phyloP scores from a whole-genome alignment of 2,113 vertebrate species.

The Tenebrosternarchus preto region DNA sequence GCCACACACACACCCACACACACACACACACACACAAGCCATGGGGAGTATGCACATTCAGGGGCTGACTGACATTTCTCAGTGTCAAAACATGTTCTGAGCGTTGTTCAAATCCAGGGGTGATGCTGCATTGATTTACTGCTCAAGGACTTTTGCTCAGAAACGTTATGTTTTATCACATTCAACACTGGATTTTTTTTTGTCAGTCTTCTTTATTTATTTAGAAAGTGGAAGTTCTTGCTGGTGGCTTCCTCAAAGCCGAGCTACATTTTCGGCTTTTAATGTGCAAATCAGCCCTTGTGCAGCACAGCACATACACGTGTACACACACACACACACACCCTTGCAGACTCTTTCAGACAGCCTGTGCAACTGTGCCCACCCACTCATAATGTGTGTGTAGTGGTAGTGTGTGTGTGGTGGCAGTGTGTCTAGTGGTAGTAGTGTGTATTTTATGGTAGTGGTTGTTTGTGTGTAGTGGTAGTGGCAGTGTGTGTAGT shows the following conservation, averaged over 20 bases:
- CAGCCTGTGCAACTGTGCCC: neutral
- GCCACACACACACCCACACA: neutral
- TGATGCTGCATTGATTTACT: slow-evolving; percentile 48
- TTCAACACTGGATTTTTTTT: slow-evolving; percentile 18
- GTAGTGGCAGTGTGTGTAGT: too few species aligned
- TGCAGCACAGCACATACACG: slow-evolving; percentile 10
- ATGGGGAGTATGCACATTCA: slow-evolving; percentile 19
- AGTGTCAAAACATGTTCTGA: slow-evolving; percentile 44
- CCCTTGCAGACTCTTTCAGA: slow-evolving; percentile 3
- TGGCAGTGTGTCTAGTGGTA: neutral
- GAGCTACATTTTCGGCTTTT: slow-evolving; percentile 43
- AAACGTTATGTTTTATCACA: slow-evolving; percentile 45
- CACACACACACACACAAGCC: slow-evolving; percentile 32
- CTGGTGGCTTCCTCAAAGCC: slow-evolving; percentile 54
- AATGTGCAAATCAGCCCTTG: slow-evolving; percentile 50
- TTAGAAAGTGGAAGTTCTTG: slow-evolving; percentile 48
- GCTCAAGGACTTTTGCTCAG: slow-evolving; percentile 36
- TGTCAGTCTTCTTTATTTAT: slow-evolving; percentile 52
- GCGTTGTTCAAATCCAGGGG: slow-evolving; percentile 43
- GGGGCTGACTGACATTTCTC: slow-evolving; percentile 48
- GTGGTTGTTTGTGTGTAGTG: neutral
- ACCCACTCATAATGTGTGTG: too few species aligned
- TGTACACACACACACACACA: neutral
- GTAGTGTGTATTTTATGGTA: neutral
- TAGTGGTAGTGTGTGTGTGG: neutral